phyloP scores from a whole-genome alignment of 1,140 invertebrate genomes.

The Eciton burchellii region DNA sequence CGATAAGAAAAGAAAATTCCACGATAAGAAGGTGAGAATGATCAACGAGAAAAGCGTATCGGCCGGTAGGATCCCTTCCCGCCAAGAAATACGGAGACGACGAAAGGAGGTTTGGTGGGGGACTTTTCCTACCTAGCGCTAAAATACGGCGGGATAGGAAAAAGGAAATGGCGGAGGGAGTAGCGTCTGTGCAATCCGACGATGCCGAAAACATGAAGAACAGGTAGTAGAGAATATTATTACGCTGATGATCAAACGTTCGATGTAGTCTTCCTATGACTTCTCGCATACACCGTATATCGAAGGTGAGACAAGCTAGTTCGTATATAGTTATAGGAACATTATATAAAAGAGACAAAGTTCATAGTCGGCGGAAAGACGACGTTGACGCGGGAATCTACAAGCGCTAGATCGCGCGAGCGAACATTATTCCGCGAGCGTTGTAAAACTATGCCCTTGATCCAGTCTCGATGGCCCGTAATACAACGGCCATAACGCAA shows the following conservation, averaged over 20 bases:
- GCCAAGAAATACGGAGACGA: slow-evolving; percentile 63
- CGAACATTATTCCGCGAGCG: slow-evolving; percentile 3
- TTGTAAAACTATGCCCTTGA: slow-evolving; percentile 46
- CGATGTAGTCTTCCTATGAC: background rate
- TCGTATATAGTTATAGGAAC: background rate
- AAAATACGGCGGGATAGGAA: slow-evolving; percentile 67
- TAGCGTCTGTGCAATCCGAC: slow-evolving; percentile 1
- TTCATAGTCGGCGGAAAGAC: background rate
- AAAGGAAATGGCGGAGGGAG: slow-evolving; percentile 44
- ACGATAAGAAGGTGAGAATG: background rate
- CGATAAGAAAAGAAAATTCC: slow-evolving; percentile 33
- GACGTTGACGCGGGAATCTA: slow-evolving; percentile 30
- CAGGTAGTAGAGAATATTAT: slow-evolving; percentile 42
- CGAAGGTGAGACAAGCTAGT: slow-evolving; percentile 2
- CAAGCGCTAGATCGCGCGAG: background rate
- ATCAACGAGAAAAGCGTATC: slow-evolving; percentile 33
- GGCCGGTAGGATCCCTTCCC: slow-evolving; percentile 61
- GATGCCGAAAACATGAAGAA: slow-evolving; percentile 50
- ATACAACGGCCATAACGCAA: slow-evolving; percentile 46
- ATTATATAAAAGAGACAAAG: slow-evolving; percentile 10
- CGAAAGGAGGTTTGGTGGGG: slow-evolving; percentile 47
- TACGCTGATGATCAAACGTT: slow-evolving; percentile 41
- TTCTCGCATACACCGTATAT: slow-evolving; percentile 8
- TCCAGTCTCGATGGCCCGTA: slow-evolving; percentile 47
- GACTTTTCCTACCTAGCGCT: slow-evolving; percentile 53